Evolutionary conservation across 2,888 invertebrate genomes (phyloP), one percentile per base, ranked within the genome.

Genomic region (Drosophila borborema): DNA sequence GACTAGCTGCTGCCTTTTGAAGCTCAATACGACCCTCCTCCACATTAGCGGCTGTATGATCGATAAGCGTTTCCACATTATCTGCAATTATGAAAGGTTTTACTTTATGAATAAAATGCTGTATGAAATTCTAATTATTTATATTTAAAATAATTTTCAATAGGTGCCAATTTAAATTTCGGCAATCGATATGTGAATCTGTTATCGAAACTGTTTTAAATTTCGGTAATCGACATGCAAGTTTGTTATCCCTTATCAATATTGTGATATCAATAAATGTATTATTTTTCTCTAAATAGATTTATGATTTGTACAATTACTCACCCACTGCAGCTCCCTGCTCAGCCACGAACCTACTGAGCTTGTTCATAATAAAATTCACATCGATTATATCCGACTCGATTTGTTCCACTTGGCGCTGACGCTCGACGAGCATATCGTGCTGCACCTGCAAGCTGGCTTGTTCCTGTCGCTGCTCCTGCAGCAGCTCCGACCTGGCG

Each of bases 301-400:
- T 23, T 28, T 12, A 2, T 4, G n/a, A 28, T n/a, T 16, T 14
- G 1, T 16, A 12, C 7, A 18, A 4, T 16, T 72, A 90, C 95
- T 94, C 93, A 97, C 98, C 96, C 75, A 97, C 95, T 61, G 94
- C 93, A 86, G 96, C 95, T 16, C 95, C 95, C 92, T 98, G 97
- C 76, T 95, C 94, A 81, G 95, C 93, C n/a, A 97, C 96, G 91
- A 97, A 93, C 12, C 94, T 94, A 2, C 95, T 95, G 41, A 98
- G 93, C 53, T 96, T 96, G 65, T 95, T 95, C 96, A 97, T 97
- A 73, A 97, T 97, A 92, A 96, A 95, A 92, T 97, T 97, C 8
- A 97, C 96, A 92, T 98, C 97, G 70, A 97, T 92, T 60, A 97
- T 95, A 91, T 97, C 96, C 0, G 95, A 95, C 92, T 98, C 98